Base-by-base conservation (phyloP, 1,140 invertebrate species). In the Philotrypesis tridentata region DNA sequence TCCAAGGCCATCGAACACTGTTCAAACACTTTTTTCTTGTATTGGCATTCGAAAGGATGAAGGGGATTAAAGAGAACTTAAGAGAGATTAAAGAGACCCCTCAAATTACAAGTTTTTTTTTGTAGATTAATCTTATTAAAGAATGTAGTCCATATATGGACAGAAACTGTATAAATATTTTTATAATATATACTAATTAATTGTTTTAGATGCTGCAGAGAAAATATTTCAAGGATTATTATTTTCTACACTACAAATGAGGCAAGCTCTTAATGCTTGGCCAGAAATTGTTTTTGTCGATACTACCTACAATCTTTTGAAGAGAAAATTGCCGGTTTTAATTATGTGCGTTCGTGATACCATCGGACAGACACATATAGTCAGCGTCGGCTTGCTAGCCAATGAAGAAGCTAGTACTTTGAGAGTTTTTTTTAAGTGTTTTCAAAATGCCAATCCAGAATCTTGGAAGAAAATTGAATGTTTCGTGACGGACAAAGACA, bases 401-500 rank as follows among this genome's bases (percentile, higher is more conserved):
- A 71, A 33, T 37, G 68, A 71, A 37, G 4, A 33, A 29, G 14
- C 29, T 37, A 12, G 31, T 11, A 71, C 37, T 23, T 14, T 71
- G n/a, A 71, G 37, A 71, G 29, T 23, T n/a, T 4, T 27, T 25
- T 65, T 65, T 27, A 65, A 23, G 27, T 27, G 6, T 65, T 65
- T 29, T 65, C 27, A 7, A 23, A 65, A 65, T 7, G 29, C 2
- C 2, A 65, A 65, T 65, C 8, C 11, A 25, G 25, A 65, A 12
- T 23, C 25, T 3, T 65, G 17, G 8, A 31, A 71, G 6, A 80
- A 83, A 83, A 83, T 84, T 12, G 71, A 37, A 12, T 81, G 60
- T 2, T 70, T 85, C 29, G 82, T 86, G 79, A 74, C 80, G 0
- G 85, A n/a, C 67, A 86, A 86, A 71, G 82, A 86, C 29, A 25